phyloP scores from a whole-genome alignment of 2,797 vertebrate species.

The Bryconaethiops microstoma region DNA sequence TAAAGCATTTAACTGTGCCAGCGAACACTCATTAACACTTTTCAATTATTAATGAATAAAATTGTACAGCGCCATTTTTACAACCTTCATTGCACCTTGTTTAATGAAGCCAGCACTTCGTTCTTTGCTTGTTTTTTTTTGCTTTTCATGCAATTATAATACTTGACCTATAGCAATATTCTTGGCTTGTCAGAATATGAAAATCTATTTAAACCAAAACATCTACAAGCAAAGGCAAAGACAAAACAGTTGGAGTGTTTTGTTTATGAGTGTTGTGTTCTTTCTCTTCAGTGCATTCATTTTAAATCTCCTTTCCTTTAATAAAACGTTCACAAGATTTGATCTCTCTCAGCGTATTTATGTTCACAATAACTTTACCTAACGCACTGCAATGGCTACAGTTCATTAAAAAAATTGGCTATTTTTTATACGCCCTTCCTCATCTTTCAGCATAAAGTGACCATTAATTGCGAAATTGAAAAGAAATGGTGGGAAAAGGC shows the following conservation, averaged over 20 bases:
- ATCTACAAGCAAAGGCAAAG: not conserved
- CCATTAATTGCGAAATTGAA: conserved; percentile 29
- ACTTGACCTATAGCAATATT: conserved; percentile 14
- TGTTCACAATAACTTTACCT: not conserved
- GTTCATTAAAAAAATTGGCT: conserved; percentile 20
- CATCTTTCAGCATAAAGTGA: conserved; percentile 35
- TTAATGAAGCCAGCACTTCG: not conserved
- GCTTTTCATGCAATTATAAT: conserved; percentile 9
- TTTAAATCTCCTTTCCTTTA: not conserved
- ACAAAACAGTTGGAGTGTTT: not conserved
- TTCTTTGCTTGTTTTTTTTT: not conserved
- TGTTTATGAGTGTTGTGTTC: conserved; percentile 3
- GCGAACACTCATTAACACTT: conserved; percentile 11
- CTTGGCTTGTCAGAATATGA: conserved; percentile 22
- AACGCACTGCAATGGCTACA: not conserved
- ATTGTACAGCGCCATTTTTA: not conserved
- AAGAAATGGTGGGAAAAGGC: conserved; percentile 9
- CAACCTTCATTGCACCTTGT: not conserved
- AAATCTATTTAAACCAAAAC: conserved; percentile 5
- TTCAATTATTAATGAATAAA: not conserved
- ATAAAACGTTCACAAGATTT: not conserved
- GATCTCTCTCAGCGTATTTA: not conserved
- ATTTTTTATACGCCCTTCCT: conserved; percentile 12
- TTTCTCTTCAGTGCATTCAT: not conserved
- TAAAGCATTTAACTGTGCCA: not conserved